These are phyloP conservation scores for Caenorhabditis plicata DNA, from an alignment of 2,888 invertebrate genomes.

Conservation along the genomic window DNA sequence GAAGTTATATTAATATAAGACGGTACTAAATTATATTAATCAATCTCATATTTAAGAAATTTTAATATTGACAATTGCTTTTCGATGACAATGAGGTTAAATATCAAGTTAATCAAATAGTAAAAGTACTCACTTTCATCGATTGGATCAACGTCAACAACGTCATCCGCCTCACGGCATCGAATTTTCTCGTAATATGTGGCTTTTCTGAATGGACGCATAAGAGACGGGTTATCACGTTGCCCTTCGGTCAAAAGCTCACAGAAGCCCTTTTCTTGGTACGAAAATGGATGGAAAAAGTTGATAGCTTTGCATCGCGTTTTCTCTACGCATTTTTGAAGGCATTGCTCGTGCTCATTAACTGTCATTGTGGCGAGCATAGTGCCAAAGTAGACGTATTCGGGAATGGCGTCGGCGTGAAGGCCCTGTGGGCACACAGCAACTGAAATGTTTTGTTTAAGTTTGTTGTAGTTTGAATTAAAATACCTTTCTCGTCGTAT, in stretches of 20 bases:
- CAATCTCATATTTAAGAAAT: too few relatives aligned
- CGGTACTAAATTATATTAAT: too few relatives aligned
- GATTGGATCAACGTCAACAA: conserved; percentile 34
- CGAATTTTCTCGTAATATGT: conserved; percentile 64
- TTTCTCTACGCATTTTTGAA: conserved; percentile 55
- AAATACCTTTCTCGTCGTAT: conserved; percentile 62
- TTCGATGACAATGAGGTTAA: neutral
- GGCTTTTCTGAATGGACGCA: conserved; percentile 63
- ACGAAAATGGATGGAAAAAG: conserved; percentile 60
- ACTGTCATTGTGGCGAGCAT: conserved; percentile 61
- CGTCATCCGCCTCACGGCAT: conserved; percentile 50
- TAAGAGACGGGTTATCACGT: conserved; percentile 62
- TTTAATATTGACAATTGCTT: neutral
- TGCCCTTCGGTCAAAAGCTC: conserved; percentile 62
- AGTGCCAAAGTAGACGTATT: conserved; percentile 63
- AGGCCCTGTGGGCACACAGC: conserved; percentile 61
- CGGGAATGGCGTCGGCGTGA: conserved; percentile 62
- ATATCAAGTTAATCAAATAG: too few relatives aligned
- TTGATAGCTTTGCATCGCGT: conserved; percentile 62
- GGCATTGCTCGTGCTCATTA: conserved; percentile 55
- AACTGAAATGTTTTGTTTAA: conserved; percentile 26
- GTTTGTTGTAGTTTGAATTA: too few relatives aligned
- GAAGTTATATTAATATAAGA: too few relatives aligned
- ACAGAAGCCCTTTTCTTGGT: conserved; percentile 62
- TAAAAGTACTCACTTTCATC: conserved; percentile 20